A percentile compares a stretch with the other conserved stretches of the same genome.
phyloP scores from a whole-genome alignment of 2,113 vertebrate species.

The Phylloscopus whistleri region DNA sequence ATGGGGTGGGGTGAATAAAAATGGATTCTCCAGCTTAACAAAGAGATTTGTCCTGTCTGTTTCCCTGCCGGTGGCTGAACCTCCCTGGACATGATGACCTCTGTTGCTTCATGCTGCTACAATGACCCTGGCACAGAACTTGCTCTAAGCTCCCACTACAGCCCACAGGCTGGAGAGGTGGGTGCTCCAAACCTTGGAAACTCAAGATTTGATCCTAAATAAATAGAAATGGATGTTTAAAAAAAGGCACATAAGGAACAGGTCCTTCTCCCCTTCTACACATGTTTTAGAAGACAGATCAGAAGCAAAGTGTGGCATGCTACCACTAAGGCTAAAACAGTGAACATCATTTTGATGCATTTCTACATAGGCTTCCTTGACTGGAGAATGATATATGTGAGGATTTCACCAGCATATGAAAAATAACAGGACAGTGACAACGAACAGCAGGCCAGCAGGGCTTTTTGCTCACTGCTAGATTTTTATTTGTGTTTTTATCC shows the following conservation, averaged over 20 bases:
- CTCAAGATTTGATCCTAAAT: not conserved
- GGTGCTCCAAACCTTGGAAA: not conserved
- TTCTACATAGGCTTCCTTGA: not conserved
- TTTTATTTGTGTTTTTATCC: not conserved
- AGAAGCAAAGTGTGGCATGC: not conserved
- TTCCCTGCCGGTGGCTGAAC: no score
- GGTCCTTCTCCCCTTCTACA: not conserved
- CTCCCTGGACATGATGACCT: no score
- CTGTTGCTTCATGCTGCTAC: no score
- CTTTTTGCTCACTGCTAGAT: not conserved
- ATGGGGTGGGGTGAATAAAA: no score
- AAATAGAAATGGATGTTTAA: not conserved
- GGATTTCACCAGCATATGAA: not conserved
- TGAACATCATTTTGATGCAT: not conserved
- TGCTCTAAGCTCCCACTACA: not conserved
- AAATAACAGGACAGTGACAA: not conserved
- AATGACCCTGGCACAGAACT: not conserved
- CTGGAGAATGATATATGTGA: not conserved
- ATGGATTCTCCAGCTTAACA: no score
- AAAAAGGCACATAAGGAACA: not conserved
- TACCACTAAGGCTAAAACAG: not conserved
- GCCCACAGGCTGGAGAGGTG: rapidly evolving
- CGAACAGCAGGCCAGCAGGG: not conserved
- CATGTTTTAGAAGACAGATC: not conserved
- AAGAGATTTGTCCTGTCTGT: no score